A percentile compares a stretch with the other conserved stretches of the same genome.
Conservation (phyloP, 2,888 invertebrate genomes). For the Listrodromus nycthemerus region DNA sequence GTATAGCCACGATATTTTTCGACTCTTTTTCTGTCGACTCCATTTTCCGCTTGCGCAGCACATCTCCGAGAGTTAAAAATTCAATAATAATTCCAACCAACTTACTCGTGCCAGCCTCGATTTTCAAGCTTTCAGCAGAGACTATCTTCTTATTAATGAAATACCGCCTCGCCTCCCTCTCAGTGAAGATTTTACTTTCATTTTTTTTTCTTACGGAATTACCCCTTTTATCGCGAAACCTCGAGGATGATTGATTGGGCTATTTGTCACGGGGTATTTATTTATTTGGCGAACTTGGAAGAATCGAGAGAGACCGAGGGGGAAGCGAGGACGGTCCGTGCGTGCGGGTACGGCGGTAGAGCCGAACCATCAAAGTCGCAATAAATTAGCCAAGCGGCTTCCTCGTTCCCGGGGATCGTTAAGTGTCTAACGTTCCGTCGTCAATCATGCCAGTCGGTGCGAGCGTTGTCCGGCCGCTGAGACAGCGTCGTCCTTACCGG, state of each 20-base stretch:
- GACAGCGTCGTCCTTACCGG: constrained; percentile 12
- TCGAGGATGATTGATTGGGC: constrained; percentile 65
- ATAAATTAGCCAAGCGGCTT: constrained; percentile 82
- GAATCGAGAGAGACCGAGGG: constrained; percentile 50
- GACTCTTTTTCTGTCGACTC: constrained; percentile 48
- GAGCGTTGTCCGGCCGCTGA: constrained; percentile 38
- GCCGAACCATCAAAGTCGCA: constrained; percentile 82
- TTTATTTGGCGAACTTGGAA: constrained; percentile 45
- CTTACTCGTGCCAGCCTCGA: neutral
- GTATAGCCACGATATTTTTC: constrained; percentile 25
- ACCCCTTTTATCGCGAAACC: constrained; percentile 36
- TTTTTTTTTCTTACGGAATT: constrained; percentile 12
- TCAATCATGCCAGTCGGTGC: constrained; percentile 65
- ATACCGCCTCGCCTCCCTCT: constrained; percentile 21
- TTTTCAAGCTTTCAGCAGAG: constrained; percentile 1
- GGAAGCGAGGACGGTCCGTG: constrained; percentile 35
- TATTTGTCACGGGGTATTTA: constrained; percentile 69
- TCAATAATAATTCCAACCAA: constrained; percentile 7
- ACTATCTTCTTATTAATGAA: constrained; percentile 36
- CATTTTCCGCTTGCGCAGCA: constrained; percentile 26
- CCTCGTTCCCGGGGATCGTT: constrained; percentile 80
- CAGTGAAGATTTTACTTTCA: neutral
- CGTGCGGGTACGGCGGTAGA: constrained; percentile 63
- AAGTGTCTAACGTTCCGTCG: constrained; percentile 64
- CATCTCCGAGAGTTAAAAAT: constrained; percentile 15